phyloP scores from a whole-genome alignment of 64 coral and sea anemone genomes.

The Montipora sp. region DNA sequence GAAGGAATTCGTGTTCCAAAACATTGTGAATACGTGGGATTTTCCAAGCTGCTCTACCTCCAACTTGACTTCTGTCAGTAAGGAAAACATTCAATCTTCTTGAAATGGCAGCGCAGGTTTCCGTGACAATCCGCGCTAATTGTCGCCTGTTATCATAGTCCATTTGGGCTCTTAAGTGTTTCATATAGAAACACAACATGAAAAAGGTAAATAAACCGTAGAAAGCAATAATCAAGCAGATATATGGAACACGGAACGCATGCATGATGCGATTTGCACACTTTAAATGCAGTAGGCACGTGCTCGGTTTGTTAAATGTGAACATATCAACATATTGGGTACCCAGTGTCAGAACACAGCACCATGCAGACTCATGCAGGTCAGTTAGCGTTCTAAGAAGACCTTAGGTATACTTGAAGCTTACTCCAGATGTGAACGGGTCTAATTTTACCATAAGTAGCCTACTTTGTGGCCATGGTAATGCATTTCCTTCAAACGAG shows the following conservation, averaged over 20 bases:
- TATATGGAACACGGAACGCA: not conserved
- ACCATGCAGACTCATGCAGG: not conserved
- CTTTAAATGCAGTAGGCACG: not conserved
- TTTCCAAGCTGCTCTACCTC: slow-evolving; percentile 25
- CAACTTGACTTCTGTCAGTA: slow-evolving; percentile 13
- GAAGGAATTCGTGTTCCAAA: slow-evolving; percentile 61
- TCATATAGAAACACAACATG: slow-evolving; percentile 22
- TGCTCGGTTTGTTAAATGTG: not conserved
- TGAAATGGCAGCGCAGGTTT: slow-evolving; percentile 24
- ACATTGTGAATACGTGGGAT: slow-evolving; percentile 18
- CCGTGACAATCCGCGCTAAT: slow-evolving; percentile 37
- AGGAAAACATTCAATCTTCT: slow-evolving; percentile 11
- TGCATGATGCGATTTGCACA: not conserved
- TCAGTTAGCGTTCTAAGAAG: too few species aligned
- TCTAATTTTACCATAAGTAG: too few species aligned
- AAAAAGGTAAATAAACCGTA: slow-evolving; percentile 28
- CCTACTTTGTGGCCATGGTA: too few species aligned
- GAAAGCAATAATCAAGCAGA: slow-evolving; percentile 5
- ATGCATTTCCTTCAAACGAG: too few species aligned
- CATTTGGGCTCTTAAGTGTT: slow-evolving; percentile 13
- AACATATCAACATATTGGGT: not conserved
- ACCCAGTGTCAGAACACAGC: not conserved
- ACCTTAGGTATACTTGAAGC: too few species aligned
- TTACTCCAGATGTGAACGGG: too few species aligned
- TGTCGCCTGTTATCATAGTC: slow-evolving; percentile 13